Evolutionary conservation across 35 echinoderm and acorn worm genomes (phyloP), one percentile per base, ranked within the genome.

Genomic region (Apostichopus parvimensis): DNA sequence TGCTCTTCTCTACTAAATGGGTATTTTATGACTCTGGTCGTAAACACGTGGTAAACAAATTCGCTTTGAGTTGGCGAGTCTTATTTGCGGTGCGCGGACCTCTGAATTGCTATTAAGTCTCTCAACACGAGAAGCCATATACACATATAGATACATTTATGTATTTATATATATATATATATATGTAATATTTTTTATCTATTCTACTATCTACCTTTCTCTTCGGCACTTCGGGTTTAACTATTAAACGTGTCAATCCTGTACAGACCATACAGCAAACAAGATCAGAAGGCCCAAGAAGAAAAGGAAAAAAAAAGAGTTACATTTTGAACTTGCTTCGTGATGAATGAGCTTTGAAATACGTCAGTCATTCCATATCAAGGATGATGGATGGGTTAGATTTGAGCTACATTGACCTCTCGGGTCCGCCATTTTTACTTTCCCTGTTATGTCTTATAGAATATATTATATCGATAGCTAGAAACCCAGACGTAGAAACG

Each of bases 361-460:
- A 84, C 81, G 81, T 84, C 81, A 84, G 54, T 84, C 81, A 84
- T 84, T 84, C 24, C 21, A 84, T 7, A 75, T 59, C 53, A 55
- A 20, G 81, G 58, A 58, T 84, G 81, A 84, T 84, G 81, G 81
- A 84, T 84, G 54, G 81, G 81, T 84, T 59, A 9, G 81, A 59
- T 84, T 18, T 56, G 81, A 22, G 81, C 54, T 21, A 21, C 81
- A 24, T 59, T 56, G 55, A 59, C 55, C 81, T 59, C 58, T 84
- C n/a, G 54, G 58, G 81, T 84, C 81, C 81, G 81, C 81, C 81
- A 84, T 84, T 84, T 84, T 84, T 59, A 12, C 12, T 45, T 45
- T 45, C 34, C 34, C 34, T 45, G 34, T 45, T 68, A 11, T 68
- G 64, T 18, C 64, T 75, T 18, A 75, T 75, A 75, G 8, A 20